Conservation (phyloP, 2,888 invertebrate genomes). For the Timandra comae region DNA sequence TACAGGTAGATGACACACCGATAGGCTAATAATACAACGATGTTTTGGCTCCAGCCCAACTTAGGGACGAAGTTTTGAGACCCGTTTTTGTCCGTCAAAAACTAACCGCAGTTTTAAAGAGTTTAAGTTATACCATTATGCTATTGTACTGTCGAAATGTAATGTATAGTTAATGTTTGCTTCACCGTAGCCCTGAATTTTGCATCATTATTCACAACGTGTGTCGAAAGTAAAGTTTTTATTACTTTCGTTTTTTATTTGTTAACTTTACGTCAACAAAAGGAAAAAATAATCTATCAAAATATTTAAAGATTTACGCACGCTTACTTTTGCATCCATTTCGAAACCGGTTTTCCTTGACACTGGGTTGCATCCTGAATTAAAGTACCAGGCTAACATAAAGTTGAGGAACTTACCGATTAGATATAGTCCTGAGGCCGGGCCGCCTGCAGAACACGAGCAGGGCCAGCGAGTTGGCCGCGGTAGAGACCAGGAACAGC, state of each 20-base stretch:
- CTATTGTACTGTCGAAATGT: too few relatives aligned
- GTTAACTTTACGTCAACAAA: conserved; percentile 28
- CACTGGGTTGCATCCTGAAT: conserved; percentile 14
- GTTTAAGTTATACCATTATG: too few relatives aligned
- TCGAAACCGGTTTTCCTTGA: conserved; percentile 24
- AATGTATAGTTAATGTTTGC: too few relatives aligned
- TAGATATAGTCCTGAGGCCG: conserved; percentile 85
- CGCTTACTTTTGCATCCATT: conserved; percentile 20
- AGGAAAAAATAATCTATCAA: conserved; percentile 2
- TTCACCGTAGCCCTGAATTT: conserved; percentile 21
- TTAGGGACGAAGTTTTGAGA: too few relatives aligned
- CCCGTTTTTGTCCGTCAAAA: too few relatives aligned
- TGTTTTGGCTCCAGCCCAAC: too few relatives aligned
- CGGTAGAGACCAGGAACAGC: conserved; percentile 80
- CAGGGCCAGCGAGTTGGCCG: conserved; percentile 83
- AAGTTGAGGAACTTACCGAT: conserved; percentile 76
- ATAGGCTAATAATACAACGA: too few relatives aligned
- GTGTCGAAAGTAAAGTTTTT: conserved; percentile 31
- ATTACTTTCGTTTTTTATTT: conserved; percentile 38
- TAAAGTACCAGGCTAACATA: conserved; percentile 15
- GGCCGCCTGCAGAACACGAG: conserved; percentile 85
- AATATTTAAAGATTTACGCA: neutral
- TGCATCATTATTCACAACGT: conserved; percentile 25
- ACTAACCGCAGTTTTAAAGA: too few relatives aligned
- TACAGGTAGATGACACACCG: too few relatives aligned